Percentiles rank a stretch among this genome's conserved stretches.
Conservation (phyloP, 2,113 vertebrate species). For the Romanogobio albipinnatus region DNA sequence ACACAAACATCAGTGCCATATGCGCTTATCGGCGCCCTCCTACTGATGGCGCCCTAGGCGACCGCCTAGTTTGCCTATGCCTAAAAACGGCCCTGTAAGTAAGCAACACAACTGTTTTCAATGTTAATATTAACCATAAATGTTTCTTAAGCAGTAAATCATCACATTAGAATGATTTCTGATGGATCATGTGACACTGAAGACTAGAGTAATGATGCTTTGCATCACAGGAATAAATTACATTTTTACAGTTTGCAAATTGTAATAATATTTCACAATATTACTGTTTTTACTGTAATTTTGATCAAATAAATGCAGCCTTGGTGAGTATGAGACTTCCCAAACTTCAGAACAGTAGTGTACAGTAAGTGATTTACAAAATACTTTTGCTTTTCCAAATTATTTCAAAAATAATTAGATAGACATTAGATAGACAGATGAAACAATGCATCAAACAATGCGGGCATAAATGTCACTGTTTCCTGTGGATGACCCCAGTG, state of each 20-base stretch:
- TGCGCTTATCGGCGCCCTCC: too few species aligned
- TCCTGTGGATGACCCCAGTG: too few species aligned
- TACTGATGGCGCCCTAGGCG: too few species aligned
- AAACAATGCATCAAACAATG: background rate
- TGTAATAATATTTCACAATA: background rate
- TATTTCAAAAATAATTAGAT: background rate
- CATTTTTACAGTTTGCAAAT: background rate
- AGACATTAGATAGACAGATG: background rate
- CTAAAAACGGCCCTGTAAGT: too few species aligned
- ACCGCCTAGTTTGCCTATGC: too few species aligned
- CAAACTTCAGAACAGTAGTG: too few species aligned
- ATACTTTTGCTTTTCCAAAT: too few species aligned
- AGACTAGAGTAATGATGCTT: background rate
- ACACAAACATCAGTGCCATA: too few species aligned
- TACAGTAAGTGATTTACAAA: too few species aligned
- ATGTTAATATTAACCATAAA: too few species aligned
- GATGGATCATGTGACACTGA: background rate
- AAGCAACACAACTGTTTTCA: too few species aligned
- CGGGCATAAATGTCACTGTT: background rate
- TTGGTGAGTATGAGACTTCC: background rate
- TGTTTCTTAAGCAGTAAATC: background rate
- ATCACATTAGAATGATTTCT: background rate
- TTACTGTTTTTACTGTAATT: background rate
- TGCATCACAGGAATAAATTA: background rate
- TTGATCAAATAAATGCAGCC: background rate